These are phyloP conservation scores for Pyrgilauda ruficollis DNA, from an alignment of 2,113 vertebrate species.

Conservation along the genomic window DNA sequence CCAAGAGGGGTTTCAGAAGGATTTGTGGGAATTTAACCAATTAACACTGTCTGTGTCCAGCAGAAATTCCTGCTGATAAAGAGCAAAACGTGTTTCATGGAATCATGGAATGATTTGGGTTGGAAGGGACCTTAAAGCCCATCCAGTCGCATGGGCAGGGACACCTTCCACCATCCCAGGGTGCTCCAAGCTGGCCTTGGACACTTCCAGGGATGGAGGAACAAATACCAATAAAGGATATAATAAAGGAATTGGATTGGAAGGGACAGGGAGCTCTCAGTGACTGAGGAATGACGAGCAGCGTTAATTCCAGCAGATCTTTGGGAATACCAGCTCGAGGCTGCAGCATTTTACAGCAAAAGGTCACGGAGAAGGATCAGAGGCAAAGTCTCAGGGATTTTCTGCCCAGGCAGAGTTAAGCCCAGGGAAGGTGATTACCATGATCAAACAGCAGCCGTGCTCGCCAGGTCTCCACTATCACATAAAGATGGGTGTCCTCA, in stretches of 20 bases:
- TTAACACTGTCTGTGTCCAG: background rate
- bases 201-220: background rate
- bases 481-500: background rate
- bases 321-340: background rate
- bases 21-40: background rate
- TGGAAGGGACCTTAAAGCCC: background rate
- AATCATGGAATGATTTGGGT: background rate
- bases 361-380: background rate
- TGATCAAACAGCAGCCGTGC: background rate
- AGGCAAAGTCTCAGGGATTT: background rate
- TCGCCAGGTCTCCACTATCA: background rate
- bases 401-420: background rate
- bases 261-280: background rate
- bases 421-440: background rate
- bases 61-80: background rate
- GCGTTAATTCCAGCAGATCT: background rate
- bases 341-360: background rate
- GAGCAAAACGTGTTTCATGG: background rate
- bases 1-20: background rate
- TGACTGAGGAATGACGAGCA: background rate
- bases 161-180: background rate
- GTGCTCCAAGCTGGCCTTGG: background rate
- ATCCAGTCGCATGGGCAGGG: background rate
- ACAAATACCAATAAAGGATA: background rate
- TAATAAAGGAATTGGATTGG: background rate